These are phyloP conservation scores for Stylophora pistillata DNA, from an alignment of 64 coral and sea anemone species.

Conservation along the genomic window DNA sequence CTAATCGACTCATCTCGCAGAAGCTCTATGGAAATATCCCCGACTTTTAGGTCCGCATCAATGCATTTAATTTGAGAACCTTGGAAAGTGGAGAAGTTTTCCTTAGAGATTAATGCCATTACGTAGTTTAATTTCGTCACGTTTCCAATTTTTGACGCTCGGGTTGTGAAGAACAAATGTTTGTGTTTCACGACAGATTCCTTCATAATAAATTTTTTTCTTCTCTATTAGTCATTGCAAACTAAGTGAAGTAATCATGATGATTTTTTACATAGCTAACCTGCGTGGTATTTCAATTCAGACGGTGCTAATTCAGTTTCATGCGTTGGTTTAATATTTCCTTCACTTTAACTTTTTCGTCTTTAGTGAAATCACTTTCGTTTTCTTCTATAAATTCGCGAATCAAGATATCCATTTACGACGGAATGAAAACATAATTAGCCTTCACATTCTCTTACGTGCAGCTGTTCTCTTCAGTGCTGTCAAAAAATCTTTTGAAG, in stretches of 20 bases:
- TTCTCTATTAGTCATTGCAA: not conserved
- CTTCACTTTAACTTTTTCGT: not conserved
- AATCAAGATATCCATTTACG: not conserved
- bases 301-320: not conserved
- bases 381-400: not conserved
- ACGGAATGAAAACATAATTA: conserved; percentile 7
- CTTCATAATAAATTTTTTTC: not conserved
- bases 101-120: not conserved
- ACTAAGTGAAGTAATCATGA: not conserved
- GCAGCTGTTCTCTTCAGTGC: not conserved
- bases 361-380: not conserved
- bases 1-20: not conserved
- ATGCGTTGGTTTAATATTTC: not conserved
- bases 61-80: not conserved
- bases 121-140: not conserved
- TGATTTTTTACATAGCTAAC: not conserved
- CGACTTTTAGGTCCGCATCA: not conserved
- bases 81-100: not conserved
- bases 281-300: not conserved
- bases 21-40: not conserved
- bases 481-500: not conserved
- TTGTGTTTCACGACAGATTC: not conserved
- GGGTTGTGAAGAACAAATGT: not conserved
- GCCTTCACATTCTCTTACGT: not conserved
- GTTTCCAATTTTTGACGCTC: not conserved